Evolutionary conservation across 1,140 invertebrate genomes (phyloP).

Genomic region (Diploscapter pachys): DNA sequence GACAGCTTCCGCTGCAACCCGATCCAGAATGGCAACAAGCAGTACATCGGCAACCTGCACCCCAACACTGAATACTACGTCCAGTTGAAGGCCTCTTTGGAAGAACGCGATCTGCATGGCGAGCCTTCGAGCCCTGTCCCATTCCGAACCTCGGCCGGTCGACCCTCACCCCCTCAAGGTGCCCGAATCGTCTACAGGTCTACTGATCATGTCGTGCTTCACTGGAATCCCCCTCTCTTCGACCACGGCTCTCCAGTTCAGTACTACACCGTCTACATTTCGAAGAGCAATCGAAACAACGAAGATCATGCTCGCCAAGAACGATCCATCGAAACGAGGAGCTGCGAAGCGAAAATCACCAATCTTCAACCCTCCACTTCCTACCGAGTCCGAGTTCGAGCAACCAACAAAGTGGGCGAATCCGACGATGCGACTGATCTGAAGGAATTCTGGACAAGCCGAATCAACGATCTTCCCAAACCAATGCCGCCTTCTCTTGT

Average conservation of each 20-base stretch:
- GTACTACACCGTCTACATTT: constrained; percentile 42
- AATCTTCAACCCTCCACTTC: constrained; percentile 37
- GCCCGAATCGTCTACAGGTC: constrained; percentile 32
- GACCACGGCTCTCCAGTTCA: constrained; percentile 42
- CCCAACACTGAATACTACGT: constrained; percentile 50
- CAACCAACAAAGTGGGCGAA: constrained; percentile 44
- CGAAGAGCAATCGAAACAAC: constrained; percentile 36
- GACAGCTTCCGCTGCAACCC: constrained; percentile 20
- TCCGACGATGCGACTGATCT: constrained; percentile 28
- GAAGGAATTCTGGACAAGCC: background rate
- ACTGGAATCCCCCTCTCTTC: constrained; percentile 35
- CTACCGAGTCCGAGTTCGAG: constrained; percentile 48
- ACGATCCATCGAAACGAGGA: constrained; percentile 30
- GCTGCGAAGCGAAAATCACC: constrained; percentile 8
- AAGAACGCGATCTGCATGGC: constrained; percentile 47
- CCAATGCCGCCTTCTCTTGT: constrained; percentile 5
- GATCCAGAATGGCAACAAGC: no score
- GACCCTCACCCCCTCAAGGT: constrained; percentile 42
- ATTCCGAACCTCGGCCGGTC: constrained; percentile 38
- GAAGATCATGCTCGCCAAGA: constrained; percentile 29
- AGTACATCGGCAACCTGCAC: constrained; percentile 19
- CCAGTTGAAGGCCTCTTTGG: constrained; percentile 43
- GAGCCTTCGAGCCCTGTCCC: constrained; percentile 41
- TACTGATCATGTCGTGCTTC: constrained; percentile 28
- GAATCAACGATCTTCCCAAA: constrained; percentile 20